Base-by-base conservation (phyloP, 2,888 invertebrate genomes). In the Eugnorisma glareosa region DNA sequence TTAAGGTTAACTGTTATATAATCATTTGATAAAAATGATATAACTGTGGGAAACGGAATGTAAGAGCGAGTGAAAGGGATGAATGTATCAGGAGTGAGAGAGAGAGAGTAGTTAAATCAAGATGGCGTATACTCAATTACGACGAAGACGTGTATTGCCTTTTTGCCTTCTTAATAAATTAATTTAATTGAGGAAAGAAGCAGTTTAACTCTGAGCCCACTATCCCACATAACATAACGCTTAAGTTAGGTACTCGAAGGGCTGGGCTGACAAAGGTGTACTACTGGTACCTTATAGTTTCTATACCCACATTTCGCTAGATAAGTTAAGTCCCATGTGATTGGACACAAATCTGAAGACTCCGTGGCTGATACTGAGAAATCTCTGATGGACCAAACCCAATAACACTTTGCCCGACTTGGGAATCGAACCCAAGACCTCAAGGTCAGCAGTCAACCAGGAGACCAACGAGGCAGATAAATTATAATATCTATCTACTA, bases 1-100 rank as follows among this genome's bases (percentile, higher is more conserved):
- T 28, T 77, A 51, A 63, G 45, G 69, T 77, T 51, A 54, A 51
- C 43, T 43, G 35, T 63, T 63, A 69, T 15, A 18, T 70, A 21
- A 75, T 75, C 28, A 43, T 57, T 5, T 6, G 24, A 66, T 57
- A 18, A 67, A 18, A 67, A 51, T 48, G 0, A 59, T 28, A 7
- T 13, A n/a, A n/a, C n/a, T n/a, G n/a, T n/a, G n/a, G n/a, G n/a
- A n/a, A n/a, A n/a, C n/a, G n/a, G n/a, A n/a, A n/a, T n/a, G n/a
- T n/a, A n/a, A n/a, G n/a, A n/a, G n/a, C n/a, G n/a, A n/a, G n/a
- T n/a, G n/a, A n/a, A n/a, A n/a, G n/a, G n/a, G n/a, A n/a, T n/a
- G n/a, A n/a, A n/a, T n/a, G n/a, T n/a, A n/a, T n/a, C n/a, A n/a
- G n/a, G n/a, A n/a, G n/a, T n/a, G n/a, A n/a, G n/a, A n/a, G n/a